A percentile compares a stretch with the other conserved stretches of the same genome.
Evolutionary conservation across 2,888 invertebrate genomes (phyloP).

Genomic region (Tethea ocularis): DNA sequence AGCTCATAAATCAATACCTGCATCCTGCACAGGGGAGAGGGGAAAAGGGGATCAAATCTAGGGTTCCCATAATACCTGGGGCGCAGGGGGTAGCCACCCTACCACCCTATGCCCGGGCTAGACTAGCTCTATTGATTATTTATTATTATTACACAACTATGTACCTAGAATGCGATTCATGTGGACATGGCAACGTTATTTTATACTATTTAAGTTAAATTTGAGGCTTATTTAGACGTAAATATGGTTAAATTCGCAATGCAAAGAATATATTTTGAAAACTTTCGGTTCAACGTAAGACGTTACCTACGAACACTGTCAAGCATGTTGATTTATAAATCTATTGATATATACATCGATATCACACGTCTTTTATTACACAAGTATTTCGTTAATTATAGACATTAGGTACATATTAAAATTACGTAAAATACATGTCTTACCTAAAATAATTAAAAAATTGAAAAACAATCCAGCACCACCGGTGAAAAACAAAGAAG

Average conservation of each 20-base stretch:
- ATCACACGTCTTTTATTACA: not conserved
- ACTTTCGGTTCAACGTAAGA: not conserved
- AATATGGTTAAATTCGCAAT: slow-evolving; percentile 14
- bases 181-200: no score
- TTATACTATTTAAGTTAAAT: no score
- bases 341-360: not conserved
- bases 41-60: not conserved
- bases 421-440: not conserved
- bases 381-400: not conserved
- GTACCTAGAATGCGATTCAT: no score
- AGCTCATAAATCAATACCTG: not conserved
- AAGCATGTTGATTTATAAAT: not conserved
- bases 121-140: no score
- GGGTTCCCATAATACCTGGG: slow-evolving; percentile 33
- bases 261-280: not conserved
- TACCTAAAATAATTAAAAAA: not conserved
- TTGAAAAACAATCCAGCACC: not conserved
- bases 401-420: not conserved
- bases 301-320: not conserved
- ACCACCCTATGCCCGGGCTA: no score
- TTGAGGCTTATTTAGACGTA: no score
- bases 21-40: not conserved
- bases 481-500: not conserved
- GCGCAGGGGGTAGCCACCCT: no score
- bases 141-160: no score